Percentiles rank a stretch among this genome's conserved stretches.
Evolutionary conservation across 2,888 invertebrate species (phyloP).

Genomic region (Adelphocoris suturalis): DNA sequence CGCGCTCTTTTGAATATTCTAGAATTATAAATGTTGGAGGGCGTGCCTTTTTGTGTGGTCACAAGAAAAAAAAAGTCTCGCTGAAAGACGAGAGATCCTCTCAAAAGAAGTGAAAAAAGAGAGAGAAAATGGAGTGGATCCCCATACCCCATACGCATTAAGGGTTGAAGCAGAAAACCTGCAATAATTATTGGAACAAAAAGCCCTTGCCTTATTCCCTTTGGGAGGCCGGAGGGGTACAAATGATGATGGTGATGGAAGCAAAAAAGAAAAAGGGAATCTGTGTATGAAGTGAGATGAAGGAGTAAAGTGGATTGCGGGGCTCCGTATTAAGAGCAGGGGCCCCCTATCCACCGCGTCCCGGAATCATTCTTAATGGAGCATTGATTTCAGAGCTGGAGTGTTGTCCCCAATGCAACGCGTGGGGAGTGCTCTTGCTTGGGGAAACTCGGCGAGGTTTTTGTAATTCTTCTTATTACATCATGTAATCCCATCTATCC

Average conservation of each 20-base stretch:
- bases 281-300: slow-evolving; percentile 58
- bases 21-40: slow-evolving; percentile 13
- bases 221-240: slow-evolving; percentile 1
- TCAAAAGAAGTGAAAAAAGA: slow-evolving; percentile 31
- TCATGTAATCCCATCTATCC: slow-evolving; percentile 60
- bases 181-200: slow-evolving; percentile 69
- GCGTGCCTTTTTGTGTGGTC: neutral
- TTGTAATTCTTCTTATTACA: slow-evolving; percentile 66
- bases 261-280: slow-evolving; percentile 27
- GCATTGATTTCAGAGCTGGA: slow-evolving; percentile 62
- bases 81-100: slow-evolving; percentile 24
- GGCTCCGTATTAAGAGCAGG: slow-evolving; percentile 61
- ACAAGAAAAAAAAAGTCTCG: neutral
- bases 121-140: slow-evolving; percentile 3
- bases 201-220: slow-evolving; percentile 54
- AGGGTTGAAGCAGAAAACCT: slow-evolving; percentile 67
- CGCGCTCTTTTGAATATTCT: slow-evolving; percentile 16
- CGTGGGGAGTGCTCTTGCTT: neutral
- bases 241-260: slow-evolving; percentile 64
- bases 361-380: slow-evolving; percentile 46
- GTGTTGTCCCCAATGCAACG: neutral
- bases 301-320: slow-evolving; percentile 66
- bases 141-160: slow-evolving; percentile 47
- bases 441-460: slow-evolving; percentile 20
- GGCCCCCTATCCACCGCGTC: neutral